Evolutionary conservation across 1,140 invertebrate species (phyloP), one percentile per base, ranked within the genome.

Genomic region (Lethrus apterus): DNA sequence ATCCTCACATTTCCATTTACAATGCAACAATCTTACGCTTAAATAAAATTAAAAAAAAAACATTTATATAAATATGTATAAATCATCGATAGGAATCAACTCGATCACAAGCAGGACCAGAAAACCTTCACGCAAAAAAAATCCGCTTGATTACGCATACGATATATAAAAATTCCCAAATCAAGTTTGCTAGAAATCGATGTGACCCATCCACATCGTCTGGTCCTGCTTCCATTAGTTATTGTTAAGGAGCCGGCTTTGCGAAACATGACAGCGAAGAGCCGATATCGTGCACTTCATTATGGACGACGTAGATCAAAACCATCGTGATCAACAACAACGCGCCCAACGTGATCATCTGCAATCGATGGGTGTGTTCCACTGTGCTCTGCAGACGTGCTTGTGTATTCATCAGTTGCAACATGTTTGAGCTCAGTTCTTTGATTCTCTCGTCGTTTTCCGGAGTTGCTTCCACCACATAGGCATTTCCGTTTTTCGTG

Each of bases 401-500:
- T 48, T 63, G 60, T 33, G 46, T 50, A 31, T 53, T 48, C 11
- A 32, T 52, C 19, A 63, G 23, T 23, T 55, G 48, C 10, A 46
- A 44, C 23, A 63, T 30, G 15, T 46, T 40, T 14, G 50, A 19
- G 1, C 55, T 40, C 19, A 57, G 19, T 48, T 57, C 45, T 20
- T 17, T 47, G 5, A 38, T 35, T 18, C 48, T 48, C 14, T 56
- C 23, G 21, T 60, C 54, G 31, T 14, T 30, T 26, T 54, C 56
- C 5, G 31, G 13, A 3, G 8, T 8, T 10, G 45, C 30, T 15
- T 41, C 10, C 7, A 44, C 29, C 8, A 43, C 4, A 4, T 51
- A 24, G 2, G 52, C 50, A 26, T 50, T 56, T n/a, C 59, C 60
- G 30, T 61, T 63, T 42, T 52, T 56, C 4, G 36, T 48, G 7